Evolutionary conservation across 2,113 vertebrate genomes (phyloP), one percentile per base, ranked within the genome.

Genomic region (Pygoscelis adeliae): DNA sequence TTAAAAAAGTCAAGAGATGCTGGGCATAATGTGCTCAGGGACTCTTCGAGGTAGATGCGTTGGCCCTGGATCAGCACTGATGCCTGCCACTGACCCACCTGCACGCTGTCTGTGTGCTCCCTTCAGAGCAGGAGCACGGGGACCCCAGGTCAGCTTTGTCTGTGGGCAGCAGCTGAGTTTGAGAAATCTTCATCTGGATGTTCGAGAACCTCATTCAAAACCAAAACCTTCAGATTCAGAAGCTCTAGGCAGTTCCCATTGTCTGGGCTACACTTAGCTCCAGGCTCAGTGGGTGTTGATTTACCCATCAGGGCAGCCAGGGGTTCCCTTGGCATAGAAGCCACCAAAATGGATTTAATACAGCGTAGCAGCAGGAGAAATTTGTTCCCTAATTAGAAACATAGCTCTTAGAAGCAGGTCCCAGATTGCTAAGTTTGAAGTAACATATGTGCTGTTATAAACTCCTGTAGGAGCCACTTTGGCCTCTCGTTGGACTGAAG

Each of bases 41-140:
- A 13, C 21, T 76, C 29, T 36, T 55, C 36, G 9, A 0, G 17
- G 27, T 9, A 8, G 5, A 12, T 40, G 25, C 10, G 2, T 19
- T 61, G 12, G 6, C 25, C 69, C 18, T 42, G 22, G 23, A 36
- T 74, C 47, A 74, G 25, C 7, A 29, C 6, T 32, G 8, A 2
- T 15, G 34, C 46, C 55, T 1, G 3, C 20, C 42, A n/a, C 13
- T 58, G 59, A 46, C 15, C 27, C 36, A 8, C 61, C 42, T 34
- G 25, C 42, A 16, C 0, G 0, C 17, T 72, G 29, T 6, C 29
- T 34, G 30, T 32, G 61, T 21, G 15, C 5, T 87, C 19, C 34
- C 36, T 78, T 74, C 38, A 53, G 55, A 87, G 25, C 29, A 63
- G 61, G 26, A 83, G 29, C 26, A 25, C 0, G 0, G 40, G 15